Evolutionary conservation across 2,113 vertebrate genomes (phyloP).

Genomic region (Scopus umbretta): DNA sequence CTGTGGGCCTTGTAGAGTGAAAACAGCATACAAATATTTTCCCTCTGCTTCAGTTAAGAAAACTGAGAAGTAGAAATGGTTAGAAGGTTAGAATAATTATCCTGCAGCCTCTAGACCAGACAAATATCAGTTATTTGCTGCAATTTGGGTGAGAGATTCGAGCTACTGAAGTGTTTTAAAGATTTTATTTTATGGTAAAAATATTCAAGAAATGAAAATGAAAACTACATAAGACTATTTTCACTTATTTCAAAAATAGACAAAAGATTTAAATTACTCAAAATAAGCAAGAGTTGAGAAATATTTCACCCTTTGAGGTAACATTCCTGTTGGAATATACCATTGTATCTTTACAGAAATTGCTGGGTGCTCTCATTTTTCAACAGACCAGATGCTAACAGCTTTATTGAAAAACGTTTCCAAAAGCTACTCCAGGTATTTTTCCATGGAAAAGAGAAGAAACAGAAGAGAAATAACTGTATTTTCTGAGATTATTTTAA

Average conservation of each 20-base stretch:
- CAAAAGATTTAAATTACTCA: not conserved
- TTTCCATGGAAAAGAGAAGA: not conserved
- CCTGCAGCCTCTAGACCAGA: not conserved
- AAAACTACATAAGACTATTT: not conserved
- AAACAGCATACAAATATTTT: constrained; percentile 5
- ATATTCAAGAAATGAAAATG: not conserved
- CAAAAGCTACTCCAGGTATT: not conserved
- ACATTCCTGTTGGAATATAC: not conserved
- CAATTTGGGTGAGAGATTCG: not conserved
- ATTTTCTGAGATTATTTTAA: not conserved
- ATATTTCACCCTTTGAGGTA: not conserved
- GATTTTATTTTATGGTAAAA: not conserved
- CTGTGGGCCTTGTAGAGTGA: not conserved
- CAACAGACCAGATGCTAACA: not conserved
- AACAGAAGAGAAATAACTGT: not conserved
- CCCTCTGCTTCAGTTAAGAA: not conserved
- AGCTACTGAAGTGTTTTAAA: not conserved
- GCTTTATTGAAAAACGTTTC: not conserved
- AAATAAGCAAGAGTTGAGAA: not conserved
- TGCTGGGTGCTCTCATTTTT: not conserved
- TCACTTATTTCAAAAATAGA: not conserved
- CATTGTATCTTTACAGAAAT: not conserved
- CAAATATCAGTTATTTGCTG: not conserved
- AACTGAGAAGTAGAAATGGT: constrained; percentile 28
- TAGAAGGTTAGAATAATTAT: constrained; percentile 15